phyloP scores from a whole-genome alignment of 2,888 invertebrate species.

The Diarsia rubi region DNA sequence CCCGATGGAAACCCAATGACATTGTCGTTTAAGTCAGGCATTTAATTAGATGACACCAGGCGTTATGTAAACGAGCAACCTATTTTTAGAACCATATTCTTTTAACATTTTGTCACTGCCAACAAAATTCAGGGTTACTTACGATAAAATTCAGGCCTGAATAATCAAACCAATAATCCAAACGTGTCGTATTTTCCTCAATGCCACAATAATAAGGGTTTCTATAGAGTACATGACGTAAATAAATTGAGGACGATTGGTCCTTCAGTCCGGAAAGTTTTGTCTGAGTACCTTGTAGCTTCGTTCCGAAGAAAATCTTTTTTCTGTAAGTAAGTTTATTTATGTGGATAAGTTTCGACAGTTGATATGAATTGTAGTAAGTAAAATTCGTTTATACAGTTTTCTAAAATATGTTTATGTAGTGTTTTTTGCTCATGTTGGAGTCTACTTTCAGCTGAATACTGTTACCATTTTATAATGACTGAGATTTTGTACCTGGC shows the following conservation, averaged over 20 bases:
- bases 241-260: slow-evolving; percentile 52
- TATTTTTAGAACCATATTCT: neutral
- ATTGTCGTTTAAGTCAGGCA: neutral
- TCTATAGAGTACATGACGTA: slow-evolving; percentile 29
- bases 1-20: neutral
- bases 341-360: neutral
- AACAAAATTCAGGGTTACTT: slow-evolving; percentile 8
- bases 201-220: slow-evolving; percentile 54
- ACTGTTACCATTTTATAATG: neutral
- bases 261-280: slow-evolving; percentile 28
- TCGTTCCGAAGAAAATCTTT: slow-evolving; percentile 24
- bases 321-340: slow-evolving; percentile 21
- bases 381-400: neutral
- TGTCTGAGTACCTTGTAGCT: slow-evolving; percentile 19
- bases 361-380: neutral
- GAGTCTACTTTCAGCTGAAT: neutral
- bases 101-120: neutral
- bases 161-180: slow-evolving; percentile 34
- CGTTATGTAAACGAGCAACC: neutral
- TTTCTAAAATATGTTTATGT: neutral
- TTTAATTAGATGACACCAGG: neutral
- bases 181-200: slow-evolving; percentile 38
- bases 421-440: neutral
- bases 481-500: neutral
- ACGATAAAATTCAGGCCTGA: slow-evolving; percentile 20